A percentile compares a stretch with the other conserved stretches of the same genome.
Evolutionary conservation across 1,140 invertebrate species (phyloP).

Genomic region (Euborellia annulipes): DNA sequence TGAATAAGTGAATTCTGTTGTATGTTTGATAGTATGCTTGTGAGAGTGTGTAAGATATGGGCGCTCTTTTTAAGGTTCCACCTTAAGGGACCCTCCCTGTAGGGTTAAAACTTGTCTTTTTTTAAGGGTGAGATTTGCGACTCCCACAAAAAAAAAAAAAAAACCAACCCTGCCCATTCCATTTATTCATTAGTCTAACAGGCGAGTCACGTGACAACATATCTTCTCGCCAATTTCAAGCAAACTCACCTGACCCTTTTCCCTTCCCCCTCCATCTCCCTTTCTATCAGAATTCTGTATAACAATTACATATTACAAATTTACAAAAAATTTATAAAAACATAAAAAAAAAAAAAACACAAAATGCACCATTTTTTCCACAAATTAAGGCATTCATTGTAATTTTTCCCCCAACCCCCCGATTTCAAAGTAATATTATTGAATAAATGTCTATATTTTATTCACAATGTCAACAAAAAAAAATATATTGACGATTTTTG

Average conservation of each 20-base stretch:
- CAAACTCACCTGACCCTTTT: too few species aligned
- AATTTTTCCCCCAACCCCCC: too few species aligned
- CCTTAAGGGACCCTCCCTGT: too few species aligned
- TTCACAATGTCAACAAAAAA: conserved; percentile 8
- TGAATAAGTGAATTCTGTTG: too few species aligned
- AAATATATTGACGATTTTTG: too few species aligned
- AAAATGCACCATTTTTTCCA: conserved; percentile 9
- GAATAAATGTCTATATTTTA: conserved; percentile 12
- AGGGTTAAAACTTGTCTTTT: too few species aligned
- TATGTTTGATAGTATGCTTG: too few species aligned
- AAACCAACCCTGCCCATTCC: neutral
- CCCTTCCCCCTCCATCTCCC: neutral
- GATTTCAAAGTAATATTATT: conserved; percentile 2
- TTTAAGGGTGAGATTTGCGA: too few species aligned
- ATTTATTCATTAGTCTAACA: neutral
- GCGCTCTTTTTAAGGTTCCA: too few species aligned
- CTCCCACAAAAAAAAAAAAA: too few species aligned
- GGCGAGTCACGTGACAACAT: neutral
- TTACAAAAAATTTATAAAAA: conserved; percentile 1
- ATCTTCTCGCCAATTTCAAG: neutral
- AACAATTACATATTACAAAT: neutral
- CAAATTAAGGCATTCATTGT: conserved; percentile 9
- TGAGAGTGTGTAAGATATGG: too few species aligned
- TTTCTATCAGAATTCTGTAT: neutral
- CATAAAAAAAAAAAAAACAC: conserved; percentile 4